Percentiles rank a stretch among this genome's conserved stretches.
These are phyloP conservation scores for Nomada hirtipes DNA, from an alignment of 2,888 invertebrate species.

Conservation along the genomic window DNA sequence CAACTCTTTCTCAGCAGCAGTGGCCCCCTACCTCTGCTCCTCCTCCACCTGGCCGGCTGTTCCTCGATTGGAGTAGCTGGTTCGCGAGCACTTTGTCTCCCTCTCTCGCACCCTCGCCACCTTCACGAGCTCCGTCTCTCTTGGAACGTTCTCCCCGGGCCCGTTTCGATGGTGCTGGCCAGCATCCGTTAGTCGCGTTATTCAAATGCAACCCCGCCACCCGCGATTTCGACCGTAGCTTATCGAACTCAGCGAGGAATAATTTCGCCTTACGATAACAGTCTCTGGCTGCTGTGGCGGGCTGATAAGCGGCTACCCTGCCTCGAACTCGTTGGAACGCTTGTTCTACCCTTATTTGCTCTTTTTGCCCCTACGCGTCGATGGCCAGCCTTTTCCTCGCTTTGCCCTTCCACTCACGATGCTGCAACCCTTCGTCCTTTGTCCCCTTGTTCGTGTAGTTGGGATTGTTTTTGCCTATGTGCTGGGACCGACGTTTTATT, in stretches of 20 bases:
- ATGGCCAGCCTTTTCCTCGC: slow-evolving; percentile 6
- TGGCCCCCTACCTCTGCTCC: slow-evolving; percentile 63
- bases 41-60: slow-evolving; percentile 56
- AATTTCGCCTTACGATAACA: slow-evolving; percentile 51
- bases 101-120: slow-evolving; percentile 33
- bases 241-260: slow-evolving; percentile 71
- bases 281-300: slow-evolving; percentile 41
- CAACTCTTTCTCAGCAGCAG: slow-evolving; percentile 64
- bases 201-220: slow-evolving; percentile 51
- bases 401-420: background rate
- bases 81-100: slow-evolving; percentile 29
- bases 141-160: slow-evolving; percentile 29
- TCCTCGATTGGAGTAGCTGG: slow-evolving; percentile 66
- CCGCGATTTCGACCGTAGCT: slow-evolving; percentile 72
- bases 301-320: slow-evolving; percentile 53
- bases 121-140: slow-evolving; percentile 48
- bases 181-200: slow-evolving; percentile 50
- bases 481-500: background rate
- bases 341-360: background rate
- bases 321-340: slow-evolving; percentile 28
- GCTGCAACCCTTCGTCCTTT: background rate
- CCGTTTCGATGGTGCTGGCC: slow-evolving; percentile 56
- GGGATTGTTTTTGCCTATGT: background rate
- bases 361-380: slow-evolving; percentile 13
- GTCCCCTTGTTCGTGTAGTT: background rate